These are phyloP conservation scores for Ceratotherium simum DNA, from an alignment of 2,113 vertebrate genomes.

Conservation along the genomic window DNA sequence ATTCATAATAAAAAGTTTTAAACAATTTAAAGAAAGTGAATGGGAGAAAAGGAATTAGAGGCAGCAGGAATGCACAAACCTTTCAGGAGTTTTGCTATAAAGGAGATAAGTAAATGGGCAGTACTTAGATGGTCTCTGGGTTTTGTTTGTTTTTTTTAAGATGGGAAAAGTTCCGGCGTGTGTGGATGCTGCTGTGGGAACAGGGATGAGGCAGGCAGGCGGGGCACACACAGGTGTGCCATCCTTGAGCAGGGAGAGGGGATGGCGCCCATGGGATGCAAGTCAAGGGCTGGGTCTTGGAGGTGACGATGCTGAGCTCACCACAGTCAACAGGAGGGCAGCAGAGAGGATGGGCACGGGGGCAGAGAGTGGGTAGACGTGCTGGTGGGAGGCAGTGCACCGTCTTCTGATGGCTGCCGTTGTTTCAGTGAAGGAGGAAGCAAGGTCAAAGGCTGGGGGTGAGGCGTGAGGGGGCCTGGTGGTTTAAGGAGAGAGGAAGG, in stretches of 20 bases:
- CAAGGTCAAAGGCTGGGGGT: not conserved
- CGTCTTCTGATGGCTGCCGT: not conserved
- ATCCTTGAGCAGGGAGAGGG: not conserved
- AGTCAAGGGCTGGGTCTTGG: not conserved
- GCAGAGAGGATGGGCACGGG: not conserved
- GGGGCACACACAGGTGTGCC: not conserved
- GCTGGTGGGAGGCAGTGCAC: not conserved
- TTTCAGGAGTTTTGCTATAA: not conserved
- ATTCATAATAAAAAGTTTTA: slow-evolving; percentile 13
- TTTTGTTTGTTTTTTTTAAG: not conserved
- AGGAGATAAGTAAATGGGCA: not conserved
- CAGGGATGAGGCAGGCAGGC: not conserved
- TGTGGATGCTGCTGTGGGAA: not conserved
- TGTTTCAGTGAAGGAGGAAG: not conserved
- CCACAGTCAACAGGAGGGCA: no score
- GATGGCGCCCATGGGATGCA: rapidly evolving
- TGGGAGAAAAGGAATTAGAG: not conserved
- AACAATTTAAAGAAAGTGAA: not conserved
- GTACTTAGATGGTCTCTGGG: not conserved
- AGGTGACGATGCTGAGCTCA: not conserved
- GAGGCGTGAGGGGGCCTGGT: not conserved
- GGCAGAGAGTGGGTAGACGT: no score
- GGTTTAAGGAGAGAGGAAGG: not conserved
- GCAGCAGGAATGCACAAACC: not conserved
- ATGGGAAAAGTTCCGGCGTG: not conserved